Percentiles rank a stretch among this genome's conserved stretches.
phyloP scores from a whole-genome alignment of 2,113 vertebrate genomes.

The Ahaetulla prasina region DNA sequence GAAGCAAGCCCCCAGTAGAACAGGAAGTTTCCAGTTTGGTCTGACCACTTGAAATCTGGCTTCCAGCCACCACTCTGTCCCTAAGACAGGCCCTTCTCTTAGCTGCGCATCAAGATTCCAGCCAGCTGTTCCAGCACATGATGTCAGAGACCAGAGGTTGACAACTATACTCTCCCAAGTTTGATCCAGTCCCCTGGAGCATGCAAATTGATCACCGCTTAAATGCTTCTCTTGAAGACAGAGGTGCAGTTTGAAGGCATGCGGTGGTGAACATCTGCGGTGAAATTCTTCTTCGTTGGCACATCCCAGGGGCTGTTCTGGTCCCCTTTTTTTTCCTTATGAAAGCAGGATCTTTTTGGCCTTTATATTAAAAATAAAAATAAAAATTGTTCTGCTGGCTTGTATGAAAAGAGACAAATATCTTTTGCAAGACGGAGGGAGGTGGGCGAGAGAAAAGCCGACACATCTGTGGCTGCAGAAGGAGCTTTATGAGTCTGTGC shows the following conservation, averaged over 20 bases:
- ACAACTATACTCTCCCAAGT: neutral
- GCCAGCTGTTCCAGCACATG: neutral
- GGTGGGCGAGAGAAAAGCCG: neutral
- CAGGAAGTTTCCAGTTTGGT: neutral
- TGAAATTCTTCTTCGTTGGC: constrained; percentile 12
- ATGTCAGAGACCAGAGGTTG: neutral
- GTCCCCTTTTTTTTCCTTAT: neutral
- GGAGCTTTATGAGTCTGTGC: neutral
- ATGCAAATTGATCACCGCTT: neutral
- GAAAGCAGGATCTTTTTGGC: neutral
- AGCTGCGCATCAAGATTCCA: neutral
- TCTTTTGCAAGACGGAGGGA: neutral
- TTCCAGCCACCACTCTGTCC: neutral
- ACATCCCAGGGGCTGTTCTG: neutral
- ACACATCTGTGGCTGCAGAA: constrained; percentile 24
- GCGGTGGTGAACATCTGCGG: neutral
- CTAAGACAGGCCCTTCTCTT: neutral
- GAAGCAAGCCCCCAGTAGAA: neutral
- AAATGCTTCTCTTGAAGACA: neutral
- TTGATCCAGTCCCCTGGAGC: neutral
- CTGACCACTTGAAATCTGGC: neutral
- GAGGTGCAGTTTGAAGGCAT: neutral
- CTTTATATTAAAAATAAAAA: too few species aligned
- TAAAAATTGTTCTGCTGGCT: neutral
- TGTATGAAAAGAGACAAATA: constrained; percentile 3